Percentiles rank a stretch among this genome's conserved stretches.
Conservation (phyloP, 2,797 vertebrate species). For the Enoplosus armatus region DNA sequence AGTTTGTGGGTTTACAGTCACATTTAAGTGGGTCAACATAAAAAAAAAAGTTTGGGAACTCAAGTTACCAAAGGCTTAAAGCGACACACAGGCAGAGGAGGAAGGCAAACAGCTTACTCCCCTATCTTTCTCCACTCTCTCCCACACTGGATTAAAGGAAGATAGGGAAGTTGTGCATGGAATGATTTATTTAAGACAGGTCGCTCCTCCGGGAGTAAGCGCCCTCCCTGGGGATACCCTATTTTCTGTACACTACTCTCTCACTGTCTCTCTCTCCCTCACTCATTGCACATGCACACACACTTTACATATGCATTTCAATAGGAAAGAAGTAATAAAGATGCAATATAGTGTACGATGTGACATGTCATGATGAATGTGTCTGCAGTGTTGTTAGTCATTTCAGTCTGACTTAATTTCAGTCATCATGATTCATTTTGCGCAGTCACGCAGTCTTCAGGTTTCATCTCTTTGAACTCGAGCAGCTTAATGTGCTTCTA, state of each 20-base stretch:
- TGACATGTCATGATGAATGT: slow-evolving; percentile 58
- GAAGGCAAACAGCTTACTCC: slow-evolving; percentile 82
- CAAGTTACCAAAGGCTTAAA: slow-evolving; percentile 83
- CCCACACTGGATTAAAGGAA: slow-evolving; percentile 83
- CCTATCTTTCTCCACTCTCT: slow-evolving; percentile 80
- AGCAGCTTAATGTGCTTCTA: slow-evolving; percentile 40
- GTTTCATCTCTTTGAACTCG: slow-evolving; percentile 38
- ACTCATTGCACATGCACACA: slow-evolving; percentile 41
- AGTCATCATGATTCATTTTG: slow-evolving; percentile 48
- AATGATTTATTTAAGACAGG: slow-evolving; percentile 86
- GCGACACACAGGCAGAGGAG: slow-evolving; percentile 76
- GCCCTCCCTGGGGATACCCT: slow-evolving; percentile 75
- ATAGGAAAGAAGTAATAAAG: slow-evolving; percentile 48
- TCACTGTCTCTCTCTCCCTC: slow-evolving; percentile 17
- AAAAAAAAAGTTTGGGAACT: slow-evolving; percentile 73
- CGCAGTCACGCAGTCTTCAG: slow-evolving; percentile 19
- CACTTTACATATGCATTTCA: slow-evolving; percentile 60
- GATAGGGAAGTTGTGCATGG: slow-evolving; percentile 78
- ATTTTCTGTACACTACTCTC: slow-evolving; percentile 63
- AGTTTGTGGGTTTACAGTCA: slow-evolving; percentile 76
- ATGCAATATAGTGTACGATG: slow-evolving; percentile 30
- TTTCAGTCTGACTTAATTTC: slow-evolving; percentile 61
- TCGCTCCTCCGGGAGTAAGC: slow-evolving; percentile 74
- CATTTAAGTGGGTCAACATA: slow-evolving; percentile 82
- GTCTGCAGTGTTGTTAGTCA: slow-evolving; percentile 59